phyloP scores from a whole-genome alignment of 2,797 vertebrate species.

The Leptatherina wallacei region DNA sequence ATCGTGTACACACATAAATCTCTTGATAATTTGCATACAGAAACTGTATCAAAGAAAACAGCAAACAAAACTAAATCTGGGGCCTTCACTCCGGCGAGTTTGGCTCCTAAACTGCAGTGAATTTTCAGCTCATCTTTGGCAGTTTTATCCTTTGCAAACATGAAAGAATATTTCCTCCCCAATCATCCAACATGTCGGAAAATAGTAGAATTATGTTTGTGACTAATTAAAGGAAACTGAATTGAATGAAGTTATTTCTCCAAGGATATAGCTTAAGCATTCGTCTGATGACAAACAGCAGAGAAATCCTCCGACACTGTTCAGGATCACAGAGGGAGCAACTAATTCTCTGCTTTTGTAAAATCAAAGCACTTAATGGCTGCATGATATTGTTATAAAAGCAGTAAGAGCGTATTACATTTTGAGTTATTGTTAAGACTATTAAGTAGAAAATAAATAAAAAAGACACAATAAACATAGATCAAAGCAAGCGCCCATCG shows the following conservation, averaged over 20 bases:
- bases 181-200: conserved; percentile 62
- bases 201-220: conserved; percentile 72
- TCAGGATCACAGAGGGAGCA: conserved; percentile 65
- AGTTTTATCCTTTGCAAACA: conserved; percentile 57
- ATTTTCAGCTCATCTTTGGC: conserved; percentile 59
- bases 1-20: conserved; percentile 66
- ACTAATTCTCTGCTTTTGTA: conserved; percentile 53
- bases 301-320: conserved; percentile 59
- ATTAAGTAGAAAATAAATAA: neutral
- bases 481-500: conserved; percentile 17
- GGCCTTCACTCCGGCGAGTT: conserved; percentile 58
- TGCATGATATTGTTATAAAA: conserved; percentile 52
- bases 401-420: conserved; percentile 48
- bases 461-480: conserved; percentile 7
- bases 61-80: conserved; percentile 54
- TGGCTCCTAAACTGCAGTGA: conserved; percentile 59
- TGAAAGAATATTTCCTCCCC: conserved; percentile 57
- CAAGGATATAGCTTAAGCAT: conserved; percentile 66
- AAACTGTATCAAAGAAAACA: conserved; percentile 56
- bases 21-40: conserved; percentile 69
- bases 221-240: conserved; percentile 80
- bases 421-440: conserved; percentile 45
- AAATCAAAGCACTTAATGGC: conserved; percentile 62
- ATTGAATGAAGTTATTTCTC: conserved; percentile 76
- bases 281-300: conserved; percentile 73